Conservation (phyloP, 2,113 vertebrate genomes). For the Varanus salvator region DNA sequence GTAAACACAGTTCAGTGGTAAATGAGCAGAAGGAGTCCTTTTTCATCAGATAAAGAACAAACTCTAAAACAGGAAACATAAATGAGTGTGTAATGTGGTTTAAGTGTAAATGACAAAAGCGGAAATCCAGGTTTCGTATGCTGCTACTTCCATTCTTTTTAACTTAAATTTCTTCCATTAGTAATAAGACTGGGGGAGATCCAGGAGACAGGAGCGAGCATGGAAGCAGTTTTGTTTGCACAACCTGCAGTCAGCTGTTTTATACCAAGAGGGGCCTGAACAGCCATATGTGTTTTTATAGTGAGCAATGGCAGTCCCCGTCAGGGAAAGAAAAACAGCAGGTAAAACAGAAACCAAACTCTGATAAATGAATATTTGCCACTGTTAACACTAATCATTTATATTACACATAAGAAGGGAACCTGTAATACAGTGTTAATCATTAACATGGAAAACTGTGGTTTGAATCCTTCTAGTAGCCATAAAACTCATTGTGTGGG, state of each 20-base stretch:
- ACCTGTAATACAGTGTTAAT: neutral
- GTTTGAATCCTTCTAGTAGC: neutral
- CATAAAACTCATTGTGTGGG: neutral
- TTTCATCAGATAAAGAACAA: neutral
- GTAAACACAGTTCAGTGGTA: neutral
- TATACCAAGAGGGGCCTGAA: conserved; percentile 60
- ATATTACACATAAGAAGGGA: too few species aligned
- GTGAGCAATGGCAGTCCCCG: conserved; percentile 59
- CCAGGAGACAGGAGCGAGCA: conserved; percentile 28
- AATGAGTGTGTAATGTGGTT: neutral
- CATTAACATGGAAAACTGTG: neutral
- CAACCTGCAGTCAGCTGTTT: conserved; percentile 62
- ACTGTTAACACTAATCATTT: neutral
- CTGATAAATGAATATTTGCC: neutral
- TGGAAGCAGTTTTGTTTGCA: conserved; percentile 32
- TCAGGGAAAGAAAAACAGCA: conserved; percentile 56
- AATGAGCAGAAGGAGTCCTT: neutral
- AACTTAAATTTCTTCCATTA: neutral
- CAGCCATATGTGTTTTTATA: conserved; percentile 64
- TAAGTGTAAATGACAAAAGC: neutral
- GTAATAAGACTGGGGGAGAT: conserved; percentile 34
- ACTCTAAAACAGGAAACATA: neutral
- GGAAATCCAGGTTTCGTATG: neutral
- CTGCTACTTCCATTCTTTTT: neutral
- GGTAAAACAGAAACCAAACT: conserved; percentile 51